phyloP scores from a whole-genome alignment of 2,888 invertebrate genomes.

The Brassicogethes aeneus region DNA sequence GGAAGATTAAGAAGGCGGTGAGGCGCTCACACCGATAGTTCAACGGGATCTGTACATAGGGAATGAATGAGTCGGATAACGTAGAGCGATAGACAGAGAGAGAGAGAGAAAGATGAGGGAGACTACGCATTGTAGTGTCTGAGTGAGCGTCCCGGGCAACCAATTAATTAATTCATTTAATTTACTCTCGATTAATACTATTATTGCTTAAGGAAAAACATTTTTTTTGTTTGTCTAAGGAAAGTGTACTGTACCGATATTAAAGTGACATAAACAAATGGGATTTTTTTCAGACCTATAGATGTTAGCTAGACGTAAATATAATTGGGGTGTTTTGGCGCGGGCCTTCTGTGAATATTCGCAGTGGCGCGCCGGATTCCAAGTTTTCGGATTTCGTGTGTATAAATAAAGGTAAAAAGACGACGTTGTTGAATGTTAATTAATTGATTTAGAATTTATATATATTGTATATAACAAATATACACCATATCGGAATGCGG shows the following conservation, averaged over 20 bases:
- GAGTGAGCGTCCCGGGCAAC: too few species aligned
- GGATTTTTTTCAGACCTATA: slow-evolving; percentile 26
- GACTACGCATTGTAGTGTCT: too few species aligned
- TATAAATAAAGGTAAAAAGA: too few species aligned
- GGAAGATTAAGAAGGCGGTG: slow-evolving; percentile 43
- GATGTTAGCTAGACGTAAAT: slow-evolving; percentile 23
- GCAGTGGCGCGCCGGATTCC: slow-evolving; percentile 7
- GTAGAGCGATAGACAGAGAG: too few species aligned
- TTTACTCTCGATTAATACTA: not conserved
- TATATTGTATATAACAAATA: slow-evolving; percentile 9
- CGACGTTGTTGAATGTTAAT: too few species aligned
- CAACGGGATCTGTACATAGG: slow-evolving; percentile 10
- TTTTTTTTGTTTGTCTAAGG: too few species aligned
- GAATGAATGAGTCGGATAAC: slow-evolving; percentile 8
- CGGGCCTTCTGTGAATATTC: slow-evolving; percentile 26
- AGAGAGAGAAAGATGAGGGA: too few species aligned
- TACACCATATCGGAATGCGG: slow-evolving; percentile 18
- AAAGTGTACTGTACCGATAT: not conserved
- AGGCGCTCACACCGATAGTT: slow-evolving; percentile 39
- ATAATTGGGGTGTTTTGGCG: slow-evolving; percentile 4
- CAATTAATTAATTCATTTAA: not conserved
- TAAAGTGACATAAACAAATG: slow-evolving; percentile 9
- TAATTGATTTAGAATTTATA: slow-evolving; percentile 18
- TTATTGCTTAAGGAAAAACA: too few species aligned
- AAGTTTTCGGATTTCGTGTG: not conserved